Conservation (phyloP, 2,113 vertebrate species). For the Perca flavescens region DNA sequence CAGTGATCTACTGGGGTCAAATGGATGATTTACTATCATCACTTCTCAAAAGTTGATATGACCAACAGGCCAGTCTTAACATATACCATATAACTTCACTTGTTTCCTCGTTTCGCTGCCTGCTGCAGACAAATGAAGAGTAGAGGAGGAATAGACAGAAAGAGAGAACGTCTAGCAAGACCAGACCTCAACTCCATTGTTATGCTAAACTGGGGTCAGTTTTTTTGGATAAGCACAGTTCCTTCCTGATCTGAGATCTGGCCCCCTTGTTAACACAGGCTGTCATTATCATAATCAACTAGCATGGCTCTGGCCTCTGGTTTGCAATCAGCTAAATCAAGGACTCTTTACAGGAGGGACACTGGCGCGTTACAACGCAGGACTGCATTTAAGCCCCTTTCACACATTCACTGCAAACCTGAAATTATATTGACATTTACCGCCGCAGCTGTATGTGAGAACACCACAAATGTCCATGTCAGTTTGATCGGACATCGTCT, state of each 20-base stretch:
- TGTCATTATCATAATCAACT: slow-evolving; percentile 59
- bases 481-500: too few species aligned
- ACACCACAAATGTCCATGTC: too few species aligned
- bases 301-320: slow-evolving; percentile 39
- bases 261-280: slow-evolving; percentile 54
- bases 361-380: slow-evolving; percentile 1
- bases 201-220: slow-evolving; percentile 47
- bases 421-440: too few species aligned
- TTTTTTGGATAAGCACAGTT: slow-evolving; percentile 38
- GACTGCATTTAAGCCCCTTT: neutral
- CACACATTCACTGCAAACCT: too few species aligned
- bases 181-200: slow-evolving; percentile 36
- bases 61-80: neutral
- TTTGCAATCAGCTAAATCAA: slow-evolving; percentile 66
- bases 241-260: slow-evolving; percentile 35
- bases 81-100: neutral
- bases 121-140: slow-evolving; percentile 17
- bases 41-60: neutral
- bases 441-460: too few species aligned
- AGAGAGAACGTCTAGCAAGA: slow-evolving; percentile 25
- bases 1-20: neutral
- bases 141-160: neutral
- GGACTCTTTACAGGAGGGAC: slow-evolving; percentile 39
- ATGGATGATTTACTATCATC: neutral
- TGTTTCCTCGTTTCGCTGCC: neutral